Base-by-base conservation (phyloP, 2,113 vertebrate species). In the Nothoprocta pentlandii region DNA sequence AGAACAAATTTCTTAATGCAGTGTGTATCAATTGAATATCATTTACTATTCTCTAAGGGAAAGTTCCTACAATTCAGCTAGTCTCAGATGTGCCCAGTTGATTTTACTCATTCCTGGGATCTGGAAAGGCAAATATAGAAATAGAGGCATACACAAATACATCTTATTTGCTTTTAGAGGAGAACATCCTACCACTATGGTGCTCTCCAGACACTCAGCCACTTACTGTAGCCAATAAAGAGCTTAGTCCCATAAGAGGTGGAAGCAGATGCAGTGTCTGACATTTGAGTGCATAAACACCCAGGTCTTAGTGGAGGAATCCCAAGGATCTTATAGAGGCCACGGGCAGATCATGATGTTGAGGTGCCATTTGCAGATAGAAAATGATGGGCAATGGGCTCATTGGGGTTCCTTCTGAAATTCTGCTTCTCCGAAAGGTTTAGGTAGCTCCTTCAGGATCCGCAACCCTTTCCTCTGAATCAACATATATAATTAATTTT, bases 311-410 rank as follows among this genome's bases (percentile, higher is more conserved):
- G 41, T 7, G 49, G 25, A 87, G 41, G 64, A 80, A 1, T 5
- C 4, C 2, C 16, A 46, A 67, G 16, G 16, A 4, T 41, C n/a
- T 75, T 26, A 3, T 5, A 25, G 2, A 71, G 34, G 41, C 34
- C 23, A 23, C 4, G 4, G 7, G 15, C 32, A 81, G 30, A 91
- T 42, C 4, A 44, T 0, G 3, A 34, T 39, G 6, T 32, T 14
- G 2, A 4, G 23, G 13, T 5, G 47, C 12, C 15, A 22, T 23
- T 39, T 58, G 8, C 17, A 80, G 59, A 66, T 11, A 74, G 22
- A 21, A 86, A 58, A 25, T 12, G 44, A 78, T 53, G 42, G 16
- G 3, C 23, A 42, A 2, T 0, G 4, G 3, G 14, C 4, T 77
- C 39, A 51, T 41, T 32, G 25, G 30, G 28, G 1, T 0, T 13